Conservation (phyloP, 1,140 invertebrate genomes). For the Drosophila pachea region DNA sequence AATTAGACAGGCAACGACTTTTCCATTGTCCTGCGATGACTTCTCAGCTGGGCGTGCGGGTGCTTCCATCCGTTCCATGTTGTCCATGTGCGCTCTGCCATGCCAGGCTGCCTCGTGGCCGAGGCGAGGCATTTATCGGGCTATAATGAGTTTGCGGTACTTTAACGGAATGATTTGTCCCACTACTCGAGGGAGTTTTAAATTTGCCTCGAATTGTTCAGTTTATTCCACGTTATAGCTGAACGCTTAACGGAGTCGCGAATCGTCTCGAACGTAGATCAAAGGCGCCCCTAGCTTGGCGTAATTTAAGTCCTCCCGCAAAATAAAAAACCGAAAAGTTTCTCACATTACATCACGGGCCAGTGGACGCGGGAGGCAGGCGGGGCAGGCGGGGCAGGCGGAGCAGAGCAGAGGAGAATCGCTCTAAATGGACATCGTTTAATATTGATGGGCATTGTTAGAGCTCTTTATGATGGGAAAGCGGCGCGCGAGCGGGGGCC, state of each 20-base stretch:
- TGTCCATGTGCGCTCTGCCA: constrained; percentile 44
- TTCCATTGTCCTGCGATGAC: constrained; percentile 70
- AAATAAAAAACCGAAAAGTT: constrained; percentile 45
- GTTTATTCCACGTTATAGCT: neutral
- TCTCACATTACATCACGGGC: constrained; percentile 73
- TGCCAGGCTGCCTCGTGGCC: constrained; percentile 37
- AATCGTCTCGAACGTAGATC: constrained; percentile 47
- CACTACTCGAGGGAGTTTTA: too few species aligned
- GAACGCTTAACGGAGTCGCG: too few species aligned
- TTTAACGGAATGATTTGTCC: constrained; percentile 22
- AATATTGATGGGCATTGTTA: constrained; percentile 74
- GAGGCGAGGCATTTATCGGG: constrained; percentile 11
- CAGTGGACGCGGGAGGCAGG: constrained; percentile 24
- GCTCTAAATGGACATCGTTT: constrained; percentile 72
- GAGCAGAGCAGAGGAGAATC: constrained; percentile 37
- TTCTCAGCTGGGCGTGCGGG: constrained; percentile 40
- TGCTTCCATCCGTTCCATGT: constrained; percentile 1
- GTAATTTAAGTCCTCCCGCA: constrained; percentile 27
- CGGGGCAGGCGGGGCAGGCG: constrained; percentile 29
- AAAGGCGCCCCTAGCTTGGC: constrained; percentile 46
- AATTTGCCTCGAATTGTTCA: neutral
- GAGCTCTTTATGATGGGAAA: constrained; percentile 69
- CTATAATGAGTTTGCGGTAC: constrained; percentile 22
- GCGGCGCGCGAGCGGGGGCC: constrained; percentile 26
- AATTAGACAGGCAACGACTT: constrained; percentile 73